Conservation (phyloP, 2,888 invertebrate species). For the Anthrax anthrax region DNA sequence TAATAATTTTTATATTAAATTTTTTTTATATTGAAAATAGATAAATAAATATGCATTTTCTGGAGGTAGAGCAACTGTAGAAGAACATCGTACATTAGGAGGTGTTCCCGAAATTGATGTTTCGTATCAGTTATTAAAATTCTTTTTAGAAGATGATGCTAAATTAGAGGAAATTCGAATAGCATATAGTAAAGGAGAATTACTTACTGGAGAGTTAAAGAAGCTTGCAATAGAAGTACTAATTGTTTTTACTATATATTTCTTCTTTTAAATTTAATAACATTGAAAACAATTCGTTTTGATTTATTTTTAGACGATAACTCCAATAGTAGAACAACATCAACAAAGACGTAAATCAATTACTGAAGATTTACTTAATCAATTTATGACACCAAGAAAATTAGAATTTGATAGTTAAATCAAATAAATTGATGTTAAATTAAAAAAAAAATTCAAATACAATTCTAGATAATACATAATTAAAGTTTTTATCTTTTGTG, state of each 20-base stretch:
- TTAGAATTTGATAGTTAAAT: background rate
- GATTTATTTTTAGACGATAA: constrained; percentile 36
- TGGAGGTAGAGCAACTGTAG: constrained; percentile 84
- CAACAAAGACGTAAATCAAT: constrained; percentile 64
- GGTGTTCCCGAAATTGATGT: constrained; percentile 96
- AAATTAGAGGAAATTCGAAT: constrained; percentile 54
- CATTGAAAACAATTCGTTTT: background rate
- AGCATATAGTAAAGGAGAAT: constrained; percentile 45
- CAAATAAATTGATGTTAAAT: background rate
- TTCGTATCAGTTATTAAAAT: constrained; percentile 83
- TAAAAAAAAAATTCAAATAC: no score
- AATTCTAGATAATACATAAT: no score
- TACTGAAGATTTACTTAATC: constrained; percentile 69
- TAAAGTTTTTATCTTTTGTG: no score
- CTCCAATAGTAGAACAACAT: constrained; percentile 66
- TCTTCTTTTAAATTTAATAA: background rate
- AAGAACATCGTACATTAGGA: constrained; percentile 79
- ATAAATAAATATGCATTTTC: constrained; percentile 96
- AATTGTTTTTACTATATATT: background rate
- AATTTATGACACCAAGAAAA: constrained; percentile 50
- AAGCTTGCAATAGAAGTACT: constrained; percentile 63
- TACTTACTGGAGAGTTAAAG: constrained; percentile 92
- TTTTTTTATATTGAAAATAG: constrained; percentile 37
- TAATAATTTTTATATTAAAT: constrained; percentile 1
- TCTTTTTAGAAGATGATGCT: constrained; percentile 89